Base-by-base conservation (phyloP, 2,113 vertebrate species). In the Struthio camelus region DNA sequence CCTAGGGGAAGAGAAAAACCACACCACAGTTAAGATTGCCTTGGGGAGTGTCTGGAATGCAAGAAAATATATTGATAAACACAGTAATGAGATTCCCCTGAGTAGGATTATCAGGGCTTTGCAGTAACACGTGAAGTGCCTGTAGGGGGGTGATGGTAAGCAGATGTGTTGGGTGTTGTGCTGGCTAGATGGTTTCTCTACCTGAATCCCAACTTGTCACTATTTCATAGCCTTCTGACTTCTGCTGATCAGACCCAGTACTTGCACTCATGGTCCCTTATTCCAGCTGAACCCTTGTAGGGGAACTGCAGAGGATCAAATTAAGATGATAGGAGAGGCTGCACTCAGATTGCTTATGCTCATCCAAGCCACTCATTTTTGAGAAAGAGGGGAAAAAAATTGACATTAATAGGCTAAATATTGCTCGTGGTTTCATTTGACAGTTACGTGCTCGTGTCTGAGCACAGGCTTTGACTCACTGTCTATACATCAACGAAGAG, bases 401-500 rank as follows among this genome's bases (percentile, higher is more conserved):
- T 93, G 85, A 95, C 87, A 94, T 67, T 88, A 96, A 87, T 91
- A 84, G 65, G 67, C 79, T 95, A 80, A 96, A 91, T 78, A 87
- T 83, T n/a, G 7, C 64, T 67, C 22, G 23, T 78, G 82, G 91
- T 80, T 94, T 90, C 81, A 80, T 85, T 42, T 93, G 89, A 96
- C 94, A 97, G 91, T 38, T 85, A 27, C 91, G 91, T 56, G 93
- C 89, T 95, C 79, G 61, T 56, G 71, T 94, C 94, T 94, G 85
- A 95, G 91, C 54, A 48, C 54, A 87, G 85, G 93, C 91, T 95
- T 97, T 97, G 96, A 97, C 95, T 97, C 96, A 96, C 81, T 96
- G 96, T 96, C 94, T 97, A 96, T 94, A 96, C 94, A 97, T 89
- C 95, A 97, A 85, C 54, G 93, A 87, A 53, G 75, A 85, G 71